Evolutionary conservation across 2,797 vertebrate species (phyloP).

Genomic region (Telmatherina bonti): DNA sequence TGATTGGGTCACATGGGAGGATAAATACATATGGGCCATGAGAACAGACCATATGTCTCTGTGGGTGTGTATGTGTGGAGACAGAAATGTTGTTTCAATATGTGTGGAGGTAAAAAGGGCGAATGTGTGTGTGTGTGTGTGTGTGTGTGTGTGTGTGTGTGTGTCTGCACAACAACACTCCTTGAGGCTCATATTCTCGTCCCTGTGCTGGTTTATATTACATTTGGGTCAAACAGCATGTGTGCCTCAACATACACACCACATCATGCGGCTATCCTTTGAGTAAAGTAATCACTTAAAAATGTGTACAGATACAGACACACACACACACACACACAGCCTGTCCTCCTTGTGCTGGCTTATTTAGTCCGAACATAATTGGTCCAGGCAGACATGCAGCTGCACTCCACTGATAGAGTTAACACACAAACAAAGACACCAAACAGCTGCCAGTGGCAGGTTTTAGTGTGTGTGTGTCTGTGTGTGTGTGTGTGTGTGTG

Average conservation of each 20-base stretch:
- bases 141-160: slow-evolving; percentile 20
- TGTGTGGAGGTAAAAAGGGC: slow-evolving; percentile 40
- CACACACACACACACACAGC: background rate
- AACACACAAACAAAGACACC: slow-evolving; percentile 67
- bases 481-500: slow-evolving; percentile 33
- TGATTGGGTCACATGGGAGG: slow-evolving; percentile 66
- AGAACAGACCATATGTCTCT: slow-evolving; percentile 62
- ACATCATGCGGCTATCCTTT: slow-evolving; percentile 63
- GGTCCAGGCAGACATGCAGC: slow-evolving; percentile 80
- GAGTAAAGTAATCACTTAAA: slow-evolving; percentile 75
- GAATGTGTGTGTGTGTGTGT: too few species aligned
- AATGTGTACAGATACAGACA: slow-evolving; percentile 54
- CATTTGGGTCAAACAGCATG: slow-evolving; percentile 66
- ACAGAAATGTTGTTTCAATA: slow-evolving; percentile 31
- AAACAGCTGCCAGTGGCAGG: slow-evolving; percentile 74
- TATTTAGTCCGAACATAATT: slow-evolving; percentile 78
- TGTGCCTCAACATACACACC: slow-evolving; percentile 41
- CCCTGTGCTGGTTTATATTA: slow-evolving; percentile 67
- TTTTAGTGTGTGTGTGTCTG: slow-evolving; percentile 33
- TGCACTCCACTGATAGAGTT: slow-evolving; percentile 79
- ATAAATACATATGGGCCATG: slow-evolving; percentile 64
- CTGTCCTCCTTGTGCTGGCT: slow-evolving; percentile 49
- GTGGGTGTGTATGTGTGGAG: slow-evolving; percentile 21
- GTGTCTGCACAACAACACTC: slow-evolving; percentile 38
- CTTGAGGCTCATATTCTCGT: slow-evolving; percentile 58